Base-by-base conservation (phyloP, 2,888 invertebrate genomes). In the Drosophila pseudotakahashii region DNA sequence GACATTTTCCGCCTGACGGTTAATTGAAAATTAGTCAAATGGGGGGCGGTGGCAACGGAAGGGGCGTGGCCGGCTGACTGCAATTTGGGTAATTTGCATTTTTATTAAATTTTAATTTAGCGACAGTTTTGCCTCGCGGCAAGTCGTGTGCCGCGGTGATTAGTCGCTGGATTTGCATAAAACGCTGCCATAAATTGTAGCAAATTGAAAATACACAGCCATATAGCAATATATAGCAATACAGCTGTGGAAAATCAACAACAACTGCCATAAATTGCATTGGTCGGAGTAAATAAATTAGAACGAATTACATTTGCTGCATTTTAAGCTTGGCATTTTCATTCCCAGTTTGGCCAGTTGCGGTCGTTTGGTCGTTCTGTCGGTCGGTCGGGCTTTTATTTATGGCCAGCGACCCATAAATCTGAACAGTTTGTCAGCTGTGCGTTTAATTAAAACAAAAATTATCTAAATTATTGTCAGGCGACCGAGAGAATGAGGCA, bases 71-170 rank as follows among this genome's bases (percentile, higher is more conserved):
- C 50, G 36, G 23, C 23, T 51, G 73, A 50, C 53, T 64, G 83
- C 81, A 83, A 86, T 88, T 86, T 75, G 58, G 59, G 57, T 52
- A 87, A 84, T 86, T 84, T 84, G 77, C 84, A 84, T 84, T 73
- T 84, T 83, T 83, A 86, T 84, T 83, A 81, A 84, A 83, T 72
- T 88, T 81, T 75, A 76, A 86, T 85, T 79, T 80, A 78, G 45
- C 66, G 59, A 14, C 53, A 60, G 55, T 37, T 51, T 52, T 26
- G 51, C 7, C 48, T n/a, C 41, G 45, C 37, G 45, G 48, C 39
- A 39, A 30, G 44, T 51, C 39, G 61, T 54, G 68, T 39, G 59
- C 53, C 32, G 48, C 53, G 63, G 66, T 69, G 86, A 88, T 82
- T 82, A 85, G 88, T 80, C 75, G 48, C 60, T 72, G 60, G 57